A percentile compares a stretch with the other conserved stretches of the same genome.
Conservation (phyloP, 2,113 vertebrate species). For the Psittacula cyanocephala region DNA sequence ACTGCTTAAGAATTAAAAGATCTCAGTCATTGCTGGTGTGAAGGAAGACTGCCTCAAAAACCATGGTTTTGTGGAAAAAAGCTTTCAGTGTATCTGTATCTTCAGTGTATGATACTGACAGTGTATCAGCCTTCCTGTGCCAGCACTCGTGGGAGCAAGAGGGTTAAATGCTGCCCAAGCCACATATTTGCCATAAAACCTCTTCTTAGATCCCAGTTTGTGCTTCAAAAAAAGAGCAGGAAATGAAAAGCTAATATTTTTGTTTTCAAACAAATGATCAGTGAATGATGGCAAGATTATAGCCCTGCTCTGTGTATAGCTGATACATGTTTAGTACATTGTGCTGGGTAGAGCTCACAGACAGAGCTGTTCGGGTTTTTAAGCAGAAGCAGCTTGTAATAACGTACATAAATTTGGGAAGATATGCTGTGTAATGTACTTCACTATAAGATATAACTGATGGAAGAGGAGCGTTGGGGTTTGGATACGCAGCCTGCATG, state of each 20-base stretch:
- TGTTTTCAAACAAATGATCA: not conserved
- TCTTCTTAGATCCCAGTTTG: too few relatives aligned
- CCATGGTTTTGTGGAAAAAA: rapidly evolving
- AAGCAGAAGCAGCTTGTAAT: not conserved
- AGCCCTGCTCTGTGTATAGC: too few relatives aligned
- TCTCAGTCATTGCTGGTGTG: not conserved
- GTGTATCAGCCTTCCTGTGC: not conserved
- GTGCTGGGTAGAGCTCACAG: not conserved
- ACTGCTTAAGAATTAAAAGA: not conserved
- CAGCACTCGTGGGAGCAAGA: rapidly evolving
- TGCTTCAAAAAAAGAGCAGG: not conserved
- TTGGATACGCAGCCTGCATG: not conserved
- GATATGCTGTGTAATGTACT: rapidly evolving
- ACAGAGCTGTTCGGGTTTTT: rapidly evolving
- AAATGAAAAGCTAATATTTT: not conserved
- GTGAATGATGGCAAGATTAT: not conserved
- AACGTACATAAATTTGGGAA: not conserved
- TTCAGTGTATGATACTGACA: not conserved
- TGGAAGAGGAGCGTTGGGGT: not conserved
- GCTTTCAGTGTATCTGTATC: not conserved
- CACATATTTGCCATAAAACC: not conserved
- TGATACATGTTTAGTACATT: rapidly evolving
- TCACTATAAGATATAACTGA: not conserved
- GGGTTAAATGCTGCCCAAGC: not conserved
- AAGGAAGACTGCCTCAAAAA: not conserved